Evolutionary conservation across 2,888 invertebrate genomes (phyloP), one percentile per base, ranked within the genome.

Genomic region (Dyspetes luteomarginatus): DNA sequence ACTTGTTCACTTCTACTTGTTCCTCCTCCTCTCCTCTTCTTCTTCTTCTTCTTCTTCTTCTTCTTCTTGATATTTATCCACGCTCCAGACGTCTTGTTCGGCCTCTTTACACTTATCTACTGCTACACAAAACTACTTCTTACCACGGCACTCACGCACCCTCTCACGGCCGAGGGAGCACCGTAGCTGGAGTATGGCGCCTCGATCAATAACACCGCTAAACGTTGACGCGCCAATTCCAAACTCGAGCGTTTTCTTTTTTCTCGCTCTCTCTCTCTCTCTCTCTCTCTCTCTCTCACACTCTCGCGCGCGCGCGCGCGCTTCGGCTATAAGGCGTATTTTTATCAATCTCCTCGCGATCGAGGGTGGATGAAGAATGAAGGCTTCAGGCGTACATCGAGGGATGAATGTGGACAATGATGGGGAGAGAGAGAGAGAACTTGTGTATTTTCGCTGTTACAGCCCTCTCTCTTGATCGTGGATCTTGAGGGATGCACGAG

Each of bases 61-160:
- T 43, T 45, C 43, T 43, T 30, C 3, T 15, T n/a, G 48, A 50
- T 62, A n/a, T 60, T 41, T 64, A 5, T 52, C 52, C 26, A 15
- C 24, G 36, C 60, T 1, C 9, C 15, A 48, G 48, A 26, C 68
- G 60, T 65, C 69, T 73, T 65, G 36, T 67, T 69, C 55, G 22
- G 67, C 62, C 22, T 19, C 45, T 50, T 41, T 22, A 45, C n/a
- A 64, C 43, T 60, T 55, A 36, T 56, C 45, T 30, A 19, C 45
- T 43, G 15, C n/a, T n/a, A 45, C 15, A 22, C 17, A 48, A 62
- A 60, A 43, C 41, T 58, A 62, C 52, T 50, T 58, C 56, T 56
- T 43, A 45, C 50, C 72, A 92, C 93, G 93, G 93, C 89, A 92
- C 93, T 77, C 72, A 78, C 75, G 83, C 83, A 81, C 82, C 83